phyloP scores from a whole-genome alignment of 2,888 invertebrate genomes.

The Tryphoninae sp. region DNA sequence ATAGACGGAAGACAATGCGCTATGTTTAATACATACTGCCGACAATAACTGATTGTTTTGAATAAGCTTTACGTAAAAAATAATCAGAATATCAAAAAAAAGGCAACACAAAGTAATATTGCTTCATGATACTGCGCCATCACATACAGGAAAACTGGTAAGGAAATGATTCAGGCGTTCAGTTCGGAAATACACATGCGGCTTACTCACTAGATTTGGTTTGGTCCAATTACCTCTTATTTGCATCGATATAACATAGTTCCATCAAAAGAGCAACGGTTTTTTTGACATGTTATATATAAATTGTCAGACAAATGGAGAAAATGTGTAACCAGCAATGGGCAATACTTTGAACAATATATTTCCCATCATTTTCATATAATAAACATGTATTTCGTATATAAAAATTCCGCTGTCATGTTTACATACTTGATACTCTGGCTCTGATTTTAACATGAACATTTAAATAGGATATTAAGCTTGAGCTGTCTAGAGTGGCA shows the following conservation, averaged over 20 bases:
- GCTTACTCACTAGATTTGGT: slow-evolving; percentile 2
- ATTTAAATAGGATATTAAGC: slow-evolving; percentile 57
- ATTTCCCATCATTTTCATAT: neutral
- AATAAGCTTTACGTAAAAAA: neutral
- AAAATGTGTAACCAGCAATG: neutral
- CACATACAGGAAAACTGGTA: neutral
- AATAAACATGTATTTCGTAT: neutral
- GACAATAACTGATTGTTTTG: neutral
- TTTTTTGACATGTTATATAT: neutral
- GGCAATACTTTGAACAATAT: neutral
- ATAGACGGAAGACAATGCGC: neutral
- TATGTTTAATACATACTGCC: neutral
- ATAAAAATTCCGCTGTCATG: too few relatives aligned
- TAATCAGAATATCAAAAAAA: neutral
- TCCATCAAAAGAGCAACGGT: neutral
- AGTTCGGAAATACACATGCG: neutral
- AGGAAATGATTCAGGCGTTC: neutral
- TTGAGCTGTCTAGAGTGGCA: slow-evolving; percentile 64
- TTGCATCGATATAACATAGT: neutral
- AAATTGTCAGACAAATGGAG: neutral
- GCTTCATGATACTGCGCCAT: neutral
- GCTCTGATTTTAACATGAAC: neutral
- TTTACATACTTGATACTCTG: too few relatives aligned
- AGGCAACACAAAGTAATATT: neutral
- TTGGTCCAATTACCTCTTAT: neutral